Percentiles rank a stretch among this genome's conserved stretches.
These are phyloP conservation scores for Tragelaphus imberbis DNA, from an alignment of 2,113 vertebrate genomes.

Conservation along the genomic window DNA sequence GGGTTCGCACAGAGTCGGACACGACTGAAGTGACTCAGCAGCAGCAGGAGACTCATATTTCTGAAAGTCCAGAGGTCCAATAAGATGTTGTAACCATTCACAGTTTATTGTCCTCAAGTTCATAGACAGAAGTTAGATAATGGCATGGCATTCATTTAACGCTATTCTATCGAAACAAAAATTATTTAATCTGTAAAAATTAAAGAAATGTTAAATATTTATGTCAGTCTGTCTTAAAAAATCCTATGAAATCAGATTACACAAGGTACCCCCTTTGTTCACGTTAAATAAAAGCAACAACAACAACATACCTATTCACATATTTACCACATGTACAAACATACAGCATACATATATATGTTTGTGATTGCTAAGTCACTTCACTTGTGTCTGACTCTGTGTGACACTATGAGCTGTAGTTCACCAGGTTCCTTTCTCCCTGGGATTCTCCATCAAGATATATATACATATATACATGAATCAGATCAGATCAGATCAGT, in stretches of 20 bases:
- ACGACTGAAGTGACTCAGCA: no score
- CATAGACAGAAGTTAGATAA: background rate
- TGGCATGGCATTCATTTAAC: background rate
- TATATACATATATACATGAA: background rate
- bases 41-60: background rate
- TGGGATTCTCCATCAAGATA: background rate
- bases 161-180: background rate
- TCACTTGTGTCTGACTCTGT: background rate
- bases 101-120: background rate
- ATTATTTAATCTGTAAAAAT: background rate
- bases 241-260: background rate
- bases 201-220: background rate
- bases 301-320: background rate
- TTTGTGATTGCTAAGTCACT: background rate
- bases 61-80: background rate
- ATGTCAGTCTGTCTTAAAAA: background rate
- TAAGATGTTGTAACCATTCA: background rate
- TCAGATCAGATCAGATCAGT: no score
- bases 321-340: background rate
- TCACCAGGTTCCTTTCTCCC: background rate
- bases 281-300: background rate
- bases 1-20: no score
- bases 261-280: background rate
- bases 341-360: background rate
- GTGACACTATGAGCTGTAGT: background rate